phyloP scores from a whole-genome alignment of 2,797 vertebrate species.

The Limnodromus scolopaceus region DNA sequence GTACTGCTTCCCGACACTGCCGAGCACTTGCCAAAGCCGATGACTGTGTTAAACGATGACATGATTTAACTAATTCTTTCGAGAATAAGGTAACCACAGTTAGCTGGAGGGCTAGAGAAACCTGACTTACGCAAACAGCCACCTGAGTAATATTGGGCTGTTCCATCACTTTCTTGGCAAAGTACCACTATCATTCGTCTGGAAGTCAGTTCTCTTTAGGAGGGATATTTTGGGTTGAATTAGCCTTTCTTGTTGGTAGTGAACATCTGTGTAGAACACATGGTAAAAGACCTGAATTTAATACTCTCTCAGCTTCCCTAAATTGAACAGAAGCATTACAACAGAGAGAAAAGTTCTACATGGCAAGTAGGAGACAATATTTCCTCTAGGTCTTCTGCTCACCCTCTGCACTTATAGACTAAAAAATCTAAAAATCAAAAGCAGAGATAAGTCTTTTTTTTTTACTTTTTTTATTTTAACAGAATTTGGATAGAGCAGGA shows the following conservation, averaged over 20 bases:
- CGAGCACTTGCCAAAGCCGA: fast-evolving
- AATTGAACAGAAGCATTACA: not conserved
- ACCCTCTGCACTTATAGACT: not conserved
- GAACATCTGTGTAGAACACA: not conserved
- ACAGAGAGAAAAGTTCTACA: not conserved
- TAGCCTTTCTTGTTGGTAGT: fast-evolving
- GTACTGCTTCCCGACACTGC: fast-evolving
- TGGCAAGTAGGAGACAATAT: not conserved
- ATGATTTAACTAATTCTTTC: not conserved
- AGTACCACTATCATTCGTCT: fast-evolving
- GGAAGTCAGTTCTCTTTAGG: not conserved
- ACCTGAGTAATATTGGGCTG: no score
- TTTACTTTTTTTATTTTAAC: not conserved
- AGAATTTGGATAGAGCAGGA: not conserved
- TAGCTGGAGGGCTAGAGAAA: not conserved
- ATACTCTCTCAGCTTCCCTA: not conserved
- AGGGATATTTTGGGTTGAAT: not conserved
- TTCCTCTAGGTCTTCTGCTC: not conserved
- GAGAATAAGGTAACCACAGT: not conserved
- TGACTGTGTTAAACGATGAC: not conserved
- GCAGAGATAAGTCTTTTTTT: not conserved
- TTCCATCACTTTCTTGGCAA: not conserved
- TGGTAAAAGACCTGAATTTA: not conserved
- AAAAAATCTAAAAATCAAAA: not conserved
- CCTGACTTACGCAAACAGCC: no score